Evolutionary conservation across 2,888 invertebrate genomes (phyloP).

Genomic region (Tinea pellionella): DNA sequence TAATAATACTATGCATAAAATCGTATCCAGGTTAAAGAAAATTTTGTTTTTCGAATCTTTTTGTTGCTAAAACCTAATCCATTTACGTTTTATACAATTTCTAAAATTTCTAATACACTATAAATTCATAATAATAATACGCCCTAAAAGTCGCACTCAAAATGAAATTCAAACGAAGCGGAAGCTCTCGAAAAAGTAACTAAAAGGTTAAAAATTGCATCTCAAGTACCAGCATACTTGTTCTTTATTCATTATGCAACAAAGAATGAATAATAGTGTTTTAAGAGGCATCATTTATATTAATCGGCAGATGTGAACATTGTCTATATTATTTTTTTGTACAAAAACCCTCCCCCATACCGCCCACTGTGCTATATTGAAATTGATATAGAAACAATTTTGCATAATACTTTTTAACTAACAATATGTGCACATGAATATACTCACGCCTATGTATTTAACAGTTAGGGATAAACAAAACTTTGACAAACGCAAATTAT

Average conservation of each 20-base stretch:
- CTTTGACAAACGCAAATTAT: too few species aligned
- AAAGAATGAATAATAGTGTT: slow-evolving; percentile 1
- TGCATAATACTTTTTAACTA: not conserved
- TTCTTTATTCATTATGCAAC: not conserved
- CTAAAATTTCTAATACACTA: too few species aligned
- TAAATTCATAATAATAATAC: too few species aligned
- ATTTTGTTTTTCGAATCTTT: too few species aligned
- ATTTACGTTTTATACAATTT: too few species aligned
- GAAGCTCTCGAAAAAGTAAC: not conserved
- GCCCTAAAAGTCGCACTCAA: too few species aligned
- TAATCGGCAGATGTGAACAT: slow-evolving; percentile 21
- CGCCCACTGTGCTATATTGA: not conserved
- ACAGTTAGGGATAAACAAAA: too few species aligned
- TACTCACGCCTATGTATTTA: too few species aligned
- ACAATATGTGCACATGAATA: too few species aligned
- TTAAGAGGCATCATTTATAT: slow-evolving; percentile 25
- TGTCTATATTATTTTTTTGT: not conserved
- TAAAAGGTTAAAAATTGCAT: not conserved
- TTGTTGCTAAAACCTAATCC: too few species aligned
- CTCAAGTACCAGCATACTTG: slow-evolving; percentile 9
- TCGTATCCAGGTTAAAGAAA: too few species aligned
- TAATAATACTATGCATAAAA: too few species aligned
- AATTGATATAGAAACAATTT: not conserved
- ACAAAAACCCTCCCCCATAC: not conserved
- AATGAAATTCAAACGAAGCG: not conserved